Percentiles rank a stretch among this genome's conserved stretches.
These are phyloP conservation scores for Molothrus aeneus DNA, from an alignment of 2,797 vertebrate genomes.

Conservation along the genomic window DNA sequence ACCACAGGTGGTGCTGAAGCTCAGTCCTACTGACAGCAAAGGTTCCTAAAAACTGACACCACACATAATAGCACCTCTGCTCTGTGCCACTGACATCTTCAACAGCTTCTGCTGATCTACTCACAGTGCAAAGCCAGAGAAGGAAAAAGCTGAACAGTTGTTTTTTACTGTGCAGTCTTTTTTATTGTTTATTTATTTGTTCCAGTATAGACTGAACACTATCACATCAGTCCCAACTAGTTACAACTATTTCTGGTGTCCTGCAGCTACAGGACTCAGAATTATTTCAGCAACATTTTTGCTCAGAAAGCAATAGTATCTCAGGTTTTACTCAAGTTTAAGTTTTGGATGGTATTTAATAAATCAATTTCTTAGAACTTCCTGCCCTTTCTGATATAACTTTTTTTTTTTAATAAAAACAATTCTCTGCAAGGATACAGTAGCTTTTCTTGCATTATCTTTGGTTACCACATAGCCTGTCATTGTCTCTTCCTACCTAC, in stretches of 20 bases:
- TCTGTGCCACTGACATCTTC: neutral
- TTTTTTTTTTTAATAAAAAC: neutral
- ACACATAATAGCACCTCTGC: neutral
- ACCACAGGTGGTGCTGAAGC: neutral
- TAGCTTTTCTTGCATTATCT: neutral
- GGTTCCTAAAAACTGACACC: neutral
- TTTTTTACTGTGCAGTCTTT: neutral
- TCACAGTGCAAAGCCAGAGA: neutral
- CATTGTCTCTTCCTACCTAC: neutral
- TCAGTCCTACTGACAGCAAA: neutral
- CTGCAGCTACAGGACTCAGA: neutral
- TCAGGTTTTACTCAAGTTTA: neutral
- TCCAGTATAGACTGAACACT: neutral
- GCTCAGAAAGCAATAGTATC: neutral
- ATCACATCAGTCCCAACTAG: neutral
- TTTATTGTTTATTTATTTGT: neutral
- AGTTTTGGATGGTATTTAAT: neutral
- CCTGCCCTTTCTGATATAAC: neutral
- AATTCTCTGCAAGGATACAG: neutral
- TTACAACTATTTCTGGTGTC: neutral
- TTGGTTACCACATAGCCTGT: neutral
- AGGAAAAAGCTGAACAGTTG: neutral
- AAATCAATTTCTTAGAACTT: neutral
- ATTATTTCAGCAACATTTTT: neutral
- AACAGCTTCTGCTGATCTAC: neutral